Evolutionary conservation across 2,113 vertebrate genomes (phyloP), one percentile per base, ranked within the genome.

Genomic region (Pitta sordida): DNA sequence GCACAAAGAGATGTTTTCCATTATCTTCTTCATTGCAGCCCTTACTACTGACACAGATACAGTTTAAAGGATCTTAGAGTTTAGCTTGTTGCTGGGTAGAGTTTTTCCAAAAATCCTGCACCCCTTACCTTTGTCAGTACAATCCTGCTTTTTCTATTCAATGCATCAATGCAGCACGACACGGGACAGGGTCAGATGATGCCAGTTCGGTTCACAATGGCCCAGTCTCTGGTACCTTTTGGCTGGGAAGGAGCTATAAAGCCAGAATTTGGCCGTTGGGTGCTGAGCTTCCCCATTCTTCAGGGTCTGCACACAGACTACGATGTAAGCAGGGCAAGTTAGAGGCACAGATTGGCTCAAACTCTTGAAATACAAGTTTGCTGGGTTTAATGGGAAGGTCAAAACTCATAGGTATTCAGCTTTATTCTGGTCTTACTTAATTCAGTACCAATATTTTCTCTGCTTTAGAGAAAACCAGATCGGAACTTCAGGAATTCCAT

Each of bases 1-100:
- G 82, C 86, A 91, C 94, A 89, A 85, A 86, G 93, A 89, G 59
- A 93, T 85, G 79, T 73, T 93, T 96, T 80, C 89, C 88, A 86
- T 96, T 96, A 93, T 95, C 94, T 80, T 69, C 96, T 92, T 94
- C 79, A n/a, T 89, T 78, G 95, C 95, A 93, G 93, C 90, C 86
- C 88, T 92, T 94, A 44, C 94, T 96, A 88, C 91, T 90, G 78
- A 46, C 55, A 44, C 46, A 69, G 86, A 88, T 94, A 75, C 88
- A 82, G 78, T 93, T 69, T 90, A 90, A 94, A 94, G 74, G 27
- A 82, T 86, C 88, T 92, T 90, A 83, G 59, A 63, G 82, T 94
- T 96, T 67, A 83, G 89, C 88, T 94, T 88, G 88, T 94, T 89
- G 93, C 95, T 88, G 63, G 68, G 88, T 92, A 92, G 86, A 39